Evolutionary conservation across 2,113 vertebrate genomes (phyloP).

Genomic region (Festucalex cinctus): DNA sequence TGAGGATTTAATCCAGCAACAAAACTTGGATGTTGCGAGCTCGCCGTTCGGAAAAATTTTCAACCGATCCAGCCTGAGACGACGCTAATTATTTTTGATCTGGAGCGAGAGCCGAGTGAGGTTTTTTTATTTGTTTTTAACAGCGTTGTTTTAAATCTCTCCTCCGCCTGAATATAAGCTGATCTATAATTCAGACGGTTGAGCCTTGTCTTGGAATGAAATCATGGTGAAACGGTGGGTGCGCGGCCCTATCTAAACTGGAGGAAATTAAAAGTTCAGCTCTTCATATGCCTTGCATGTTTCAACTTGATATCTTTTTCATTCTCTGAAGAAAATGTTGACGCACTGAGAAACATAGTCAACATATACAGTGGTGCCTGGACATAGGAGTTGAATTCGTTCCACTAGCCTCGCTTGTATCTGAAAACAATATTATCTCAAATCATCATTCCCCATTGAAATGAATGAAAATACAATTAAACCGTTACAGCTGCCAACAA

Average conservation of each 20-base stretch:
- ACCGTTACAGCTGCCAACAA: too few relatives aligned
- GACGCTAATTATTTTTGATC: slow-evolving; percentile 36
- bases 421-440: too few relatives aligned
- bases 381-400: too few relatives aligned
- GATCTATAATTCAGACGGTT: slow-evolving; percentile 67
- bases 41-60: slow-evolving; percentile 2
- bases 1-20: slow-evolving; percentile 58
- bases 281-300: not conserved
- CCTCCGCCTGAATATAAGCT: slow-evolving; percentile 22
- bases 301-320: not conserved
- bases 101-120: slow-evolving; percentile 19
- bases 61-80: slow-evolving; percentile 23
- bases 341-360: too few relatives aligned
- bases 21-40: slow-evolving; percentile 23
- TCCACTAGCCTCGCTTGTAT: too few relatives aligned
- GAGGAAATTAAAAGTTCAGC: slow-evolving; percentile 16
- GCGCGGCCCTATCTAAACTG: slow-evolving; percentile 9
- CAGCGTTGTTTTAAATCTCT: slow-evolving; percentile 16
- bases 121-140: slow-evolving; percentile 37
- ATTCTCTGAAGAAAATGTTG: too few relatives aligned
- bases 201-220: slow-evolving; percentile 32
- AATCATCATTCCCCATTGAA: too few relatives aligned
- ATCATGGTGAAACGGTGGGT: slow-evolving; percentile 12
- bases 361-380: too few relatives aligned
- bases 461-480: too few relatives aligned